Evolutionary conservation across 1,140 invertebrate genomes (phyloP), one percentile per base, ranked within the genome.

Genomic region (Cherax quadricarinatus): DNA sequence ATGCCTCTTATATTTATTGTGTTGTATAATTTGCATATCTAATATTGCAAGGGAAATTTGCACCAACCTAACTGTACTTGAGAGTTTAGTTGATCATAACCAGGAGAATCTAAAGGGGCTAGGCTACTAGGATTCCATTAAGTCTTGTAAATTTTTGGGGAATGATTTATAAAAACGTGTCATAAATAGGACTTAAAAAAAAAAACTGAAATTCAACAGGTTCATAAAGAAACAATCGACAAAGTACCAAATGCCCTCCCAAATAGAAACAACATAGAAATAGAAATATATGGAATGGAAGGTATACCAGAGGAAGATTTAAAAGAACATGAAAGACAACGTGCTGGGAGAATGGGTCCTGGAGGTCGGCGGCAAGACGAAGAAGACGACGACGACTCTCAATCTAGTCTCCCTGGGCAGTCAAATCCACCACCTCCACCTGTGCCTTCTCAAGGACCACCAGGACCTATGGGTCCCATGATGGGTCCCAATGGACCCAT

Each of bases 271-370:
- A 99, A 99, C 96, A 99, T 99, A 95, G 99, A 99, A 96, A 98
- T 99, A 95, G 99, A 99, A 97, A 99, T 99, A 94, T 99, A 99
- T 96, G 99, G 99, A 94, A 99, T 99, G 99, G 99, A 99, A 96
- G 99, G 99, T 93, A 99, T 99, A 94, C 99, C 99, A 48, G 97
- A 98, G 93, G 98, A 98, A 94, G 99, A 99, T 96, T 95, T 99
- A 73, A 97, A 97, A 95, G 98, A 99, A 95, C 99, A 99, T 96
- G 98, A 99, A 96, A 97, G 97, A 94, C 97, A 98, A 95, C 97
- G 97, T 95, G 96, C 94, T 70, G 95, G 94, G 92, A 95, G 96
- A 95, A 95, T 95, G 95, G 95, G 91, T 94, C 94, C 94, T 94
- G 93, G 84, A 86, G 86, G 82, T 86, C 88, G 93, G 88, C 66